Base-by-base conservation (phyloP, 2,888 invertebrate species). In the Cephus pulcher region DNA sequence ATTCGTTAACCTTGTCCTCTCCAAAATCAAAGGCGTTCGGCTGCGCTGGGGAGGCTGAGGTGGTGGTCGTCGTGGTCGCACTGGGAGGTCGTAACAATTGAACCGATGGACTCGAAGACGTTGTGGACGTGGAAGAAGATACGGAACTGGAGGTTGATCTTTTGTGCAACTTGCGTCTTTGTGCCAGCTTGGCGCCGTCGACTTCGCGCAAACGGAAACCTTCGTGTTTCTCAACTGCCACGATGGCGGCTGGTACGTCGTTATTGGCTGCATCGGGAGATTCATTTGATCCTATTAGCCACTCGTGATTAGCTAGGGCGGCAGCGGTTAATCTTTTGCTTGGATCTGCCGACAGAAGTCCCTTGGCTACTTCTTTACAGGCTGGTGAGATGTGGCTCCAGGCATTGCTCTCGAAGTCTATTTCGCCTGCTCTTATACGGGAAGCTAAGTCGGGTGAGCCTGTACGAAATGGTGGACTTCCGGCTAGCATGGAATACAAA, bases 401-500 rank as follows among this genome's bases (percentile, higher is more conserved):
- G 4, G 94, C 94, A 15, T 92, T 89, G 82, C 95, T 95, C 76
- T 95, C 94, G 92, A 98, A 96, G 81, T 94, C 94, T 89, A 98
- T 96, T 82, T 95, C 94, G 4, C 97, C 98, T 4, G 93, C 93
- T 84, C 95, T 94, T 78, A 98, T 97, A 80, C 96, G 92, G 80
- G 95, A 94, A 94, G 97, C 97, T 79, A 97, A 95, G 82, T 95
- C 95, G 71, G 94, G 93, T 1, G 95, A 95, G 9, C 94, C 91
- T 0, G 94, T 94, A 84, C 96, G 95, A 93, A 98, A 98, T 0
- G 98, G 98, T 0, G 97, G 96, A 87, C 95, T 95, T 0, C 98
- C 98, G 81, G 97, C 96, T 74, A 98, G 92, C 95, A 97, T 95
- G 78, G 96, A 96, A 90, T 96, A 97, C 94, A 98, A 93, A 83